Evolutionary conservation across 2,888 invertebrate species (phyloP).

Genomic region (Chaitophorus viminalis): DNA sequence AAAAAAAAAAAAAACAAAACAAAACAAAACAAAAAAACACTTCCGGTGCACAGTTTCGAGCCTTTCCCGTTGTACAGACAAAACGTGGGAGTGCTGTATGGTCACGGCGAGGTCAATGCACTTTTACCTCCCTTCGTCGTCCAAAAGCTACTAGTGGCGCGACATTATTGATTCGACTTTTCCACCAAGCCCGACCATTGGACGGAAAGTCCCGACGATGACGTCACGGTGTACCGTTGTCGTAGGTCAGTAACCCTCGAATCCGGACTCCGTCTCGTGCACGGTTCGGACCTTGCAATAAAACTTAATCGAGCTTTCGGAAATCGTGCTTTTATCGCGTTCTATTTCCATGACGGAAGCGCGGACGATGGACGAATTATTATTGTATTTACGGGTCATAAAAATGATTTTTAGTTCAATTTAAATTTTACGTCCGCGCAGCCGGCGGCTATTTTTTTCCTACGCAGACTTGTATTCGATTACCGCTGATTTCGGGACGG

Average conservation of each 20-base stretch:
- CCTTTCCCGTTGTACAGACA: background rate
- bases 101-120: slow-evolving; percentile 41
- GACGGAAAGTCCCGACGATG: slow-evolving; percentile 41
- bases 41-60: slow-evolving; percentile 21
- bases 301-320: background rate
- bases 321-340: background rate
- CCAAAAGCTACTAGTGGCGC: slow-evolving; percentile 57
- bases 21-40: no score
- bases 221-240: slow-evolving; percentile 51
- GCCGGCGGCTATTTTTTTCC: background rate
- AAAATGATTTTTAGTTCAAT: background rate
- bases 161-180: slow-evolving; percentile 56
- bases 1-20: no score
- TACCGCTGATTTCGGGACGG: background rate
- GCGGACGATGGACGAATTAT: background rate
- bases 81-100: slow-evolving; percentile 17
- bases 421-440: background rate
- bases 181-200: slow-evolving; percentile 39
- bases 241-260: slow-evolving; percentile 58
- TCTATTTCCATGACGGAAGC: background rate
- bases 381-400: background rate
- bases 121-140: slow-evolving; percentile 16
- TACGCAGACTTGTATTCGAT: background rate
- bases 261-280: background rate
- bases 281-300: background rate